Conservation (phyloP, 2,888 invertebrate genomes). For the Tetanocera ferruginea region DNA sequence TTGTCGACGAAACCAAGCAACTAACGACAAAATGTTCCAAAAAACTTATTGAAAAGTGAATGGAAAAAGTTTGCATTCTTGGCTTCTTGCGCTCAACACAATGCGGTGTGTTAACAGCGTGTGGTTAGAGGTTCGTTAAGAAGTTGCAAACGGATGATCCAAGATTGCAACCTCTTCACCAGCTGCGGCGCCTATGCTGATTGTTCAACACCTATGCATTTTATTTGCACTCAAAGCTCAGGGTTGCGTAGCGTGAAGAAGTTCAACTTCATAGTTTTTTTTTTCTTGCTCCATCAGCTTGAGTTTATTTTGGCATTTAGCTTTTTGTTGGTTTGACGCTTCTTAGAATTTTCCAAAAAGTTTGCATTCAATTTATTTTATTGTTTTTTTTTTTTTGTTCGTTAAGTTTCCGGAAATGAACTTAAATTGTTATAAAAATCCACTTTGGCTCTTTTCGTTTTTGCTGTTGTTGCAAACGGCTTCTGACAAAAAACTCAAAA, state of each 20-base stretch:
- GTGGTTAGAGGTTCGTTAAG: no score
- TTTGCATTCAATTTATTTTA: not conserved
- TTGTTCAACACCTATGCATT: constrained; percentile 2
- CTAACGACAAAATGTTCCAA: constrained; percentile 13
- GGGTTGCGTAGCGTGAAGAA: not conserved
- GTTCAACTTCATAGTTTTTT: constrained; percentile 2
- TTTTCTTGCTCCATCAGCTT: no score
- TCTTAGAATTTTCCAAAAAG: not conserved
- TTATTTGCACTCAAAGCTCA: not conserved
- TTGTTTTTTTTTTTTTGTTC: not conserved
- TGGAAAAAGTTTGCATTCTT: not conserved
- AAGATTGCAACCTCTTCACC: not conserved
- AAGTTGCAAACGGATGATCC: no score
- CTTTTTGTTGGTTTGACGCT: constrained; percentile 14
- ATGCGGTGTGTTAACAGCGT: constrained; percentile 14
- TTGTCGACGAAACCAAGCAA: not conserved
- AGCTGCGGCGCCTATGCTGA: not conserved
- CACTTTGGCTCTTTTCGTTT: constrained; percentile 6
- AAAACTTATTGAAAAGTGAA: constrained; percentile 50
- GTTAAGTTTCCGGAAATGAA: not conserved
- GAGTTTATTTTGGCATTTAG: constrained; percentile 1
- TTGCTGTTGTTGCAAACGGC: not conserved
- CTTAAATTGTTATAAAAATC: constrained; percentile 17
- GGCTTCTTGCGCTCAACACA: not conserved
- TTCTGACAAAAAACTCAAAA: not conserved